Percentiles rank a stretch among this genome's conserved stretches.
phyloP scores from a whole-genome alignment of 1,140 invertebrate genomes.

The Agrypnia vestita region DNA sequence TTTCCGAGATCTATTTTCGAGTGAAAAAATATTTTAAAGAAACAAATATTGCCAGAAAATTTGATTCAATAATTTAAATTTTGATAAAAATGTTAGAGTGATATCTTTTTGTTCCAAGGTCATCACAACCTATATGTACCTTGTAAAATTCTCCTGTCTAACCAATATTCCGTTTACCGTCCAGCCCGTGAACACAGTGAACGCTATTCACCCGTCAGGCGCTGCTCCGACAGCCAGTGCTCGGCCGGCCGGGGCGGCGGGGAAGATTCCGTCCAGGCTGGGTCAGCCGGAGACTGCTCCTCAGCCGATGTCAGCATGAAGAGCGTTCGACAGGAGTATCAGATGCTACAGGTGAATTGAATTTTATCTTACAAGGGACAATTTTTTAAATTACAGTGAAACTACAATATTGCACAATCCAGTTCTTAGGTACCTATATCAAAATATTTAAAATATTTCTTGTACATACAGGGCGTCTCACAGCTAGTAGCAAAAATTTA shows the following conservation, averaged over 20 bases:
- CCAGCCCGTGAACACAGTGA: constrained; percentile 78
- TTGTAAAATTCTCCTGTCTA: not conserved
- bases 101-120: too few species aligned
- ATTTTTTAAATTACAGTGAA: too few species aligned
- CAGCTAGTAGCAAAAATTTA: too few species aligned
- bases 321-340: constrained; percentile 79
- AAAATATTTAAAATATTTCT: too few species aligned
- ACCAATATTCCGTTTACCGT: not conserved
- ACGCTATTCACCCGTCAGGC: constrained; percentile 90
- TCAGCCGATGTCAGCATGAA: constrained; percentile 54
- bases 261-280: not conserved
- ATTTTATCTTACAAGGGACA: not conserved
- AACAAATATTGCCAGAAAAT: too few species aligned
- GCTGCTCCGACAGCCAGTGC: constrained; percentile 87
- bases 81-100: too few species aligned
- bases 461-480: too few species aligned
- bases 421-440: too few species aligned
- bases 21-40: too few species aligned
- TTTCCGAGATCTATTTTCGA: too few species aligned
- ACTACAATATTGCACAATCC: not conserved
- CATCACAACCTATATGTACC: too few species aligned
- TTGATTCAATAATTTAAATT: too few species aligned
- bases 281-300: constrained; percentile 31
- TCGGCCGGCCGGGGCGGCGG: constrained; percentile 61
- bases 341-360: constrained; percentile 75